Evolutionary conservation across 1,140 invertebrate species (phyloP), one percentile per base, ranked within the genome.

Genomic region (Prorops nasuta): DNA sequence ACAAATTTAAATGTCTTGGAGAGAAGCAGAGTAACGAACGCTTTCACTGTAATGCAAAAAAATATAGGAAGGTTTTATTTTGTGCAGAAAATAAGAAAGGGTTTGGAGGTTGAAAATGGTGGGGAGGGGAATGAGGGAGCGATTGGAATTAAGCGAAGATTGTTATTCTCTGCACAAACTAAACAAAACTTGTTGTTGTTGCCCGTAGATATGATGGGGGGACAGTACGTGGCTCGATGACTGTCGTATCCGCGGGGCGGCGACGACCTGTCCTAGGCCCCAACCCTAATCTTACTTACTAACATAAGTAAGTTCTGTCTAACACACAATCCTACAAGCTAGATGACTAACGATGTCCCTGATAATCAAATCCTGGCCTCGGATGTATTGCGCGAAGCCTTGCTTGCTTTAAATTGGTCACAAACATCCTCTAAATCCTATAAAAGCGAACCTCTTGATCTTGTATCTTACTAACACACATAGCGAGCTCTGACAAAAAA

Each of bases 391-490:
- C 60, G 69, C 67, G 67, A 76, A 71, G 67, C 69, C 69, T 71
- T 74, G 75, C 73, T 76, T 76, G 72, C 65, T 62, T n/a, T n/a
- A n/a, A n/a, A n/a, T n/a, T 73, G 60, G 51, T 10, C 18, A 41
- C 18, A 58, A 56, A 53, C 50, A 21, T 39, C 22, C 3, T 16
- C 21, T 24, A 37, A 46, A 44, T 46, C 8, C 47, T 28, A 15
- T 39, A 56, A 15, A 31, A n/a, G 34, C 39, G 34, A 43, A 36
- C 28, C 21, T 44, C 31, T 12, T 24, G 44, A 45, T n/a, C n/a
- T n/a, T n/a, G n/a, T n/a, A n/a, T n/a, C 76, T 78, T 78, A 78
- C 74, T 77, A 78, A 78, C 74, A 78, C 76, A 77, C 77, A 74
- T 78, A 78, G 76, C 77, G 75, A 71, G 76, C 60, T 74, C 74